Percentiles rank a stretch among this genome's conserved stretches.
phyloP scores from a whole-genome alignment of 2,888 invertebrate genomes.

The Drosophila fulvimacula region DNA sequence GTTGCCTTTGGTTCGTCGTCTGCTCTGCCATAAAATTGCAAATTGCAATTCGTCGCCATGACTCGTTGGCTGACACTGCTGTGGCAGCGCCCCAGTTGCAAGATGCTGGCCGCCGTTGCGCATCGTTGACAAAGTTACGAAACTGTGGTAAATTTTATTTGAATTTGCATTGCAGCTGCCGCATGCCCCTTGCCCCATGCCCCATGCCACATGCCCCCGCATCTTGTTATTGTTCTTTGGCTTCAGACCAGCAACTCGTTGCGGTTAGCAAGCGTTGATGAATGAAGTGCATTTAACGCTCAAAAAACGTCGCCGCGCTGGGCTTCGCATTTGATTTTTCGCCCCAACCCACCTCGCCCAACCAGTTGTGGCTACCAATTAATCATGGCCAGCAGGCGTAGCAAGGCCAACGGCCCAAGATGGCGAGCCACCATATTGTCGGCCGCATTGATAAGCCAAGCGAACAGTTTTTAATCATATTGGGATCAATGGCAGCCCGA shows the following conservation, averaged over 20 bases:
- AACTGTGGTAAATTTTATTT: constrained; percentile 79
- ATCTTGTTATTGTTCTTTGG: constrained; percentile 31
- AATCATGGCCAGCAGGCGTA: constrained; percentile 65
- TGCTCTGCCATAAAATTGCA: constrained; percentile 79
- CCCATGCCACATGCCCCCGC: not conserved
- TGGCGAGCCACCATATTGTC: constrained; percentile 34
- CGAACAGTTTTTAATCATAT: constrained; percentile 77
- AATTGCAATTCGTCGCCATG: constrained; percentile 78
- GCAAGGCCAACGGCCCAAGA: constrained; percentile 13
- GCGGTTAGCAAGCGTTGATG: constrained; percentile 78
- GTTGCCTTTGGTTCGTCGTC: constrained; percentile 42
- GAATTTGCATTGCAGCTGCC: constrained; percentile 72
- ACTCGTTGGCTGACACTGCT: constrained; percentile 54
- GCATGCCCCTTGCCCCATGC: not conserved
- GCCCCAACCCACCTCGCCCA: constrained; percentile 7
- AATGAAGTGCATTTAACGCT: constrained; percentile 81
- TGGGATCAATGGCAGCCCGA: constrained; percentile 69
- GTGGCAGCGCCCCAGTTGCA: constrained; percentile 9
- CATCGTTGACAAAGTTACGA: constrained; percentile 80
- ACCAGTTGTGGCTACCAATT: constrained; percentile 55
- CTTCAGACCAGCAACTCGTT: constrained; percentile 40
- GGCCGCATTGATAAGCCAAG: constrained; percentile 61
- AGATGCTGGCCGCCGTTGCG: constrained; percentile 59
- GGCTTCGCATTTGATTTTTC: constrained; percentile 59
- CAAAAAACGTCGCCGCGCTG: constrained; percentile 51